Evolutionary conservation across 2,888 invertebrate genomes (phyloP).

Genomic region (Perithous albicinctus): DNA sequence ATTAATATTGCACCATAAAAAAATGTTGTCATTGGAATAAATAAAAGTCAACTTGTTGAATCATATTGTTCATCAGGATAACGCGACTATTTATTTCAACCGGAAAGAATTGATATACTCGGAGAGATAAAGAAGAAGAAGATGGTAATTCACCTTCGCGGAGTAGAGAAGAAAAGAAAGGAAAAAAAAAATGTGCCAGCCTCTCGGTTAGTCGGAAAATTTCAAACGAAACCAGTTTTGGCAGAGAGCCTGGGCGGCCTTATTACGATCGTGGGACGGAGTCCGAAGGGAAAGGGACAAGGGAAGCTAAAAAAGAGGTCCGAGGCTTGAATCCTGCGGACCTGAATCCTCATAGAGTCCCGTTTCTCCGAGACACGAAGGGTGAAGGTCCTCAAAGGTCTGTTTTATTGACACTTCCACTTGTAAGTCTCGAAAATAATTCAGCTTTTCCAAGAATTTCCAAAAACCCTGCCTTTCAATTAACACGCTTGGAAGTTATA

Average conservation of each 20-base stretch:
- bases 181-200: background rate
- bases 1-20: background rate
- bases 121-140: background rate
- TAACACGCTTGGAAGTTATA: too few species aligned
- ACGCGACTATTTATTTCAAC: background rate
- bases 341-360: slow-evolving; percentile 15
- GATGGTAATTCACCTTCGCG: background rate
- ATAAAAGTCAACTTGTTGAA: background rate
- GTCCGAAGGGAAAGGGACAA: slow-evolving; percentile 36
- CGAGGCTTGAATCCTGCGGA: background rate
- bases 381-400: slow-evolving; percentile 41
- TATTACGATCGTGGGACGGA: slow-evolving; percentile 25
- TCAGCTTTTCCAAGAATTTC: too few species aligned
- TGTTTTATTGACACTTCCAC: slow-evolving; percentile 19
- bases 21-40: background rate
- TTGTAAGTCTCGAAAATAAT: background rate
- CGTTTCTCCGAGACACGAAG: slow-evolving; percentile 17
- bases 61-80: background rate
- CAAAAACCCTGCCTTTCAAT: too few species aligned
- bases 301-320: slow-evolving; percentile 39
- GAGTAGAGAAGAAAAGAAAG: background rate
- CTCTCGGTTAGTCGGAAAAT: slow-evolving; percentile 60
- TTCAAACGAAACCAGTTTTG: slow-evolving; percentile 66
- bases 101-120: background rate
- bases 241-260: slow-evolving; percentile 38